Evolutionary conservation across 2,888 invertebrate species (phyloP), one percentile per base, ranked within the genome.

Genomic region (Nebria salina): DNA sequence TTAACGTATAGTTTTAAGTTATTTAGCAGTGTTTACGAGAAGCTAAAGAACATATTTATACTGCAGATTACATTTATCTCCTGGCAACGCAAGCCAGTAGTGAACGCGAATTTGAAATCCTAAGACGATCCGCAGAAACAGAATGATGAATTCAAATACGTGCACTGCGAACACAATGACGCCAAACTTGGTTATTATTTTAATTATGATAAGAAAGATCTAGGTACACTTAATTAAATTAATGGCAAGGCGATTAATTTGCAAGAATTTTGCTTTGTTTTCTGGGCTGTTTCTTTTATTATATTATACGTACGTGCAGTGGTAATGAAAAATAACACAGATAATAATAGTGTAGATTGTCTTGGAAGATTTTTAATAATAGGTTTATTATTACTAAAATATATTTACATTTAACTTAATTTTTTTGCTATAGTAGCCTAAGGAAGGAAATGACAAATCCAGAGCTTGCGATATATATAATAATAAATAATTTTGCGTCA

Each of bases 141-240:
- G 54, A 54, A 54, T 54, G 54, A 54, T 54, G 54, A 8, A 54
- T 54, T 54, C 54, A 54, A 54, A 54, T 54, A 54, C 54, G 54
- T 54, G 54, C 54, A 11, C 54, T 54, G 54, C 7, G 13, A 54
- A 8, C 54, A 54, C 54, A 54, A 54, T 54, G 13, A 54, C 54
- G 54, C 54, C 54, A 8, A 72, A 72, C 77, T 77, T 64, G 25
- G 72, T 77, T 77, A 77, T 77, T 72, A 54, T 72, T 77, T 77
- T 77, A 77, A 77, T 77, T 77, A 77, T 77, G 72, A 77, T 77
- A 77, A 77, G 72, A 77, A 77, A 54, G 64, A 77, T 77, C 77
- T 77, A 72, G 34, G 72, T 26, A 64, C 72, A 72, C 77, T 72
- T 77, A 26, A 72, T 72, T 77, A 42, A 68, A 76, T 70, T 70